Conservation (phyloP, 2,888 invertebrate species). For the Nowickia ferox region DNA sequence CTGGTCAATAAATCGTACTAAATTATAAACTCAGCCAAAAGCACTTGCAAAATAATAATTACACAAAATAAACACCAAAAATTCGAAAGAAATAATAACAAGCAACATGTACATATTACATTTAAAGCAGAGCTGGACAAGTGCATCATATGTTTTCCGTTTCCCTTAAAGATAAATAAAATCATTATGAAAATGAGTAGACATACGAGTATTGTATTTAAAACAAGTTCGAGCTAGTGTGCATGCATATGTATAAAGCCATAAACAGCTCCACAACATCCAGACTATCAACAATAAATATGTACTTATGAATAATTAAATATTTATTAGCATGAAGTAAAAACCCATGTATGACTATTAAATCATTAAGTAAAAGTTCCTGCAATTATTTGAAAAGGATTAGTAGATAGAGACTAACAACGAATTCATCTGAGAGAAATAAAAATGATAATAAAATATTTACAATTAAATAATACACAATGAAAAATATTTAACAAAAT, state of each 20-base stretch:
- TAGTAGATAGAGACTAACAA: constrained; percentile 47
- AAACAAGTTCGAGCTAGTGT: not conserved
- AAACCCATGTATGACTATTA: constrained; percentile 9
- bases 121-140: constrained; percentile 56
- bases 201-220: not conserved
- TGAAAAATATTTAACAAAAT: not conserved
- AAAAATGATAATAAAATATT: constrained; percentile 2
- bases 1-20: constrained; percentile 74
- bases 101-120: constrained; percentile 1
- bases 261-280: constrained; percentile 54
- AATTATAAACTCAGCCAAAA: constrained; percentile 51
- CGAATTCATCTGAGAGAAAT: constrained; percentile 1
- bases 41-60: constrained; percentile 63
- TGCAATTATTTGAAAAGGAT: constrained; percentile 43
- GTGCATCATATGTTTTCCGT: constrained; percentile 40
- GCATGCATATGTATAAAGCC: constrained; percentile 14
- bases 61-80: constrained; percentile 58
- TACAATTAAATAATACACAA: not conserved
- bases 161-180: constrained; percentile 55
- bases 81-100: constrained; percentile 11
- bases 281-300: constrained; percentile 20
- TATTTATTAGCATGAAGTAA: constrained; percentile 11
- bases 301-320: constrained; percentile 55
- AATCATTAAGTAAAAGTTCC: constrained; percentile 64
- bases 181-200: constrained; percentile 67